Evolutionary conservation across 2,888 invertebrate species (phyloP), one percentile per base, ranked within the genome.

Genomic region (Harmothoe impar): DNA sequence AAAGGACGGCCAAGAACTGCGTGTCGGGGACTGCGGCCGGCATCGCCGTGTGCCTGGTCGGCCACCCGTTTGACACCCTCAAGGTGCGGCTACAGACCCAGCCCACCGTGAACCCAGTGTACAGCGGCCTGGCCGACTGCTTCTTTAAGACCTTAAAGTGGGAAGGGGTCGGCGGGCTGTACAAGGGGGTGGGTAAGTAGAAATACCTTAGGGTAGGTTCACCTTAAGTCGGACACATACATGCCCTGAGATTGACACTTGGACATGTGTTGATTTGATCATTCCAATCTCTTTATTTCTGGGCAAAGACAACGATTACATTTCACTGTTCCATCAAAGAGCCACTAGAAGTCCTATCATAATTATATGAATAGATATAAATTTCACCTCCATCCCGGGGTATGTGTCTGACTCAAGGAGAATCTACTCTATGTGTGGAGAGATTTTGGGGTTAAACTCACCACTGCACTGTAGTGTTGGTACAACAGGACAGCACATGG

Each of bases 41-140:
- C 25, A 92, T 93, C 35, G 93, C 92, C 1, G 91, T 91, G 23
- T 90, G 90, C 81, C 85, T 93, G 78, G 92, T 92, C n/a, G 93
- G 93, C 0, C 93, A 93, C 62, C 93, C 93, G 17, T 93, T 93
- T 84, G 93, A 93, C 90, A 93, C 93, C 77, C 91, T 93, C 62
- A 93, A 93, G 62, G 93, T 93, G 17, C 56, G 93, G 33, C 91
- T 93, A 35, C 93, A 93, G 91, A 93, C 93, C 15, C 93, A 93
- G 90, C 93, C 93, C 5, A 89, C 92, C 29, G 72, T 91, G 29
- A 91, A 91, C 43, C 93, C 93, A 1, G 91, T 93, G 17, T 93
- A 93, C 89, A 91, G 62, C 5, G 93, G 93, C 17, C 90, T 93
- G 23, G 51, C 90, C 23, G 93, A 93, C 91, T 93, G 93, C 84